Evolutionary conservation across 2,113 vertebrate species (phyloP), one percentile per base, ranked within the genome.

Genomic region (Microtus montanus): DNA sequence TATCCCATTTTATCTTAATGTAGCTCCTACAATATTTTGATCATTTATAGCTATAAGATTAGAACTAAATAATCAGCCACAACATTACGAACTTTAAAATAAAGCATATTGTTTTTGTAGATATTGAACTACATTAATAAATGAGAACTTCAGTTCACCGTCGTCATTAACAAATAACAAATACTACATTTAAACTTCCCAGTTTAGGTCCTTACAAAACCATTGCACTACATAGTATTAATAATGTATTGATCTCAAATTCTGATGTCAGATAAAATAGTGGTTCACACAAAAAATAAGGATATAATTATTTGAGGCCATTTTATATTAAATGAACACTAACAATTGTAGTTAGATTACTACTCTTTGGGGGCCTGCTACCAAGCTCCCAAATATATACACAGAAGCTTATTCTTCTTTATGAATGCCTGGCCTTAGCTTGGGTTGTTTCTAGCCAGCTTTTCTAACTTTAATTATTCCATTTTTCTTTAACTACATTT

Each of bases 211-310:
- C 70, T 87, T 47, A 80, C 22, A 96, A 96, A 66, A 66, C 58
- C 44, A 87, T 93, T 89, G 75, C 58, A 91, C 91, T 94, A 28
- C n/a, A 95, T 84, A 92, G 17, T 93, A 95, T 95, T 79, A 96
- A 95, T 71, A 89, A 44, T 44, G 54, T 77, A 96, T 96, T 96
- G 95, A 97, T 96, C 96, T 86, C 71, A 95, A 95, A 92, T 92
- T 87, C 94, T 89, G 66, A 91, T 93, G 75, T 91, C 90, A 52
- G 87, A 77, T 97, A 91, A 96, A 94, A 92, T 47, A 78, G 26
- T 87, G 52, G 58, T 96, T 58, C n/a, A 83, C 68, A 92, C 24
- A 88, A 64, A 33, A 84, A 49, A 74, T 89, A 47, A 92, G 73
- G 30, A 47, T 92, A 63, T 71, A 97, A 93, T 96, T 87, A 93